A percentile compares a stretch with the other conserved stretches of the same genome.
phyloP scores from a whole-genome alignment of 2,888 invertebrate genomes.

The Zygogramma bicolorata region DNA sequence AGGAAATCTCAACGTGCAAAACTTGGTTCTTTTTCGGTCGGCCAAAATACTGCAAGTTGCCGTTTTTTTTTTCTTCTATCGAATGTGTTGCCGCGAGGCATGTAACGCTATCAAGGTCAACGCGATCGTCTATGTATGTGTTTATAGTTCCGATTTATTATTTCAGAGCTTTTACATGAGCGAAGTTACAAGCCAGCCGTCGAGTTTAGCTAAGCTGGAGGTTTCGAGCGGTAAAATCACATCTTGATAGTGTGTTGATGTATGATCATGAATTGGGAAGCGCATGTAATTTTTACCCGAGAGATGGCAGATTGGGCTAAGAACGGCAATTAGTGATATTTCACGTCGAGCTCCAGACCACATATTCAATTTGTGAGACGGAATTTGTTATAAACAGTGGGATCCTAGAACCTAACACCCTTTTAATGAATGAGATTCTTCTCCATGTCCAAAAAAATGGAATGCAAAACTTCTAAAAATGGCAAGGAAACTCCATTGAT shows the following conservation, averaged over 20 bases:
- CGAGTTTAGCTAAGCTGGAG: not conserved
- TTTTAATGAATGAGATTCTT: no score
- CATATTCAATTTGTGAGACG: no score
- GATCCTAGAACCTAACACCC: no score
- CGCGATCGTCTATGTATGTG: constrained; percentile 32
- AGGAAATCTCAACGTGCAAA: constrained; percentile 53
- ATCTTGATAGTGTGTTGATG: not conserved
- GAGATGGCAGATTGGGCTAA: no score
- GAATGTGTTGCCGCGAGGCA: constrained; percentile 42
- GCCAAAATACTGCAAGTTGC: constrained; percentile 49
- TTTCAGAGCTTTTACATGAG: not conserved
- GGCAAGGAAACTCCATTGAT: no score
- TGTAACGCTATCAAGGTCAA: constrained; percentile 47
- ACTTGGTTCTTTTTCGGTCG: constrained; percentile 44
- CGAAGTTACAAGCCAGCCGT: not conserved
- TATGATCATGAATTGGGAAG: no score
- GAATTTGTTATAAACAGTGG: no score
- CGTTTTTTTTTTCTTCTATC: constrained; percentile 44
- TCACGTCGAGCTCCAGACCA: no score
- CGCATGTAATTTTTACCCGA: no score
- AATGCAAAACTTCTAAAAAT: no score
- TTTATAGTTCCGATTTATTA: constrained; percentile 36
- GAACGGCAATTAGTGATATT: no score
- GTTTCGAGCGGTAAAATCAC: not conserved
- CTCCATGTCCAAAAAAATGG: no score